These are phyloP conservation scores for Torymus aiolomorphi DNA, from an alignment of 2,888 invertebrate species.

Conservation along the genomic window DNA sequence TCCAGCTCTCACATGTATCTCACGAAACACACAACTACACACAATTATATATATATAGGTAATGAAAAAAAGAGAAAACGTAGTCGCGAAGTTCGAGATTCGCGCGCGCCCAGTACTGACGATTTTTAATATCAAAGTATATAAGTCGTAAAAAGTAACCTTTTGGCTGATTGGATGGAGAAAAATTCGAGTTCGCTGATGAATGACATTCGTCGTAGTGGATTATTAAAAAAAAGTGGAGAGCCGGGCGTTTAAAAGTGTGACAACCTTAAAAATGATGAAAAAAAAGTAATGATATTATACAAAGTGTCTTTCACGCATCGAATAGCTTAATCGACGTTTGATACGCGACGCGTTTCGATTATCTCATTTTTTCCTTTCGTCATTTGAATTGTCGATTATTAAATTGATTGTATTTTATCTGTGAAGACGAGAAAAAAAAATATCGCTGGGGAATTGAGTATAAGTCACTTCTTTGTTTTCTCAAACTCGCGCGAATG, in stretches of 20 bases:
- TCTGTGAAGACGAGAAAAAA: constrained; percentile 8
- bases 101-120: constrained; percentile 33
- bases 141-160: constrained; percentile 35
- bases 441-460: constrained; percentile 54
- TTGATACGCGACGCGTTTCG: constrained; percentile 66
- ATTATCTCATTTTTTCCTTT: constrained; percentile 59
- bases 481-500: constrained; percentile 59
- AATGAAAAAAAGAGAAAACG: constrained; percentile 16
- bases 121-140: constrained; percentile 49
- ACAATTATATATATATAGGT: constrained; percentile 16
- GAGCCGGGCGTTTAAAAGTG: constrained; percentile 55
- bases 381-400: constrained; percentile 5
- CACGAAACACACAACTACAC: constrained; percentile 33
- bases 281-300: constrained; percentile 47
- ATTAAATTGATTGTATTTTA: constrained; percentile 18
- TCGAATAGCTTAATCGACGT: constrained; percentile 65
- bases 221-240: constrained; percentile 39
- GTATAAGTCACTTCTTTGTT: constrained; percentile 41
- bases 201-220: background rate
- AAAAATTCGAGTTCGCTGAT: constrained; percentile 28
- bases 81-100: constrained; percentile 34
- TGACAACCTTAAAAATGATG: constrained; percentile 37
- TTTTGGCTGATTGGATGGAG: constrained; percentile 34
- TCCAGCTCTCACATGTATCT: constrained; percentile 36
- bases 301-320: constrained; percentile 71